A percentile compares a stretch with the other conserved stretches of the same genome.
phyloP scores from a whole-genome alignment of 2,797 vertebrate species.

The Petrocephalus sullivani region DNA sequence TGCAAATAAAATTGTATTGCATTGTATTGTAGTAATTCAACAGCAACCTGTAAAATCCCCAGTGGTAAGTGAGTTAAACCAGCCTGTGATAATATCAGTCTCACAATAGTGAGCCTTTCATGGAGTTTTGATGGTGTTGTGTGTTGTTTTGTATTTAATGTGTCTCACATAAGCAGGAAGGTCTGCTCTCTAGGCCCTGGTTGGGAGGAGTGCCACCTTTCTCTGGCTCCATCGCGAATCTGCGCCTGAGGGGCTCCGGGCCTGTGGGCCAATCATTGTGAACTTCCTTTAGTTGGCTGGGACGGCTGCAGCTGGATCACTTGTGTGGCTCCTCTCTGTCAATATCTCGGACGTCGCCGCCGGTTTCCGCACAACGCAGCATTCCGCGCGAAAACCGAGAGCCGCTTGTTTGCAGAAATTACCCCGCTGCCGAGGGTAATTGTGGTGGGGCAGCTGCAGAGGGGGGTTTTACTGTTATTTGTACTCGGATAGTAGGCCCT shows the following conservation, averaged over 20 bases:
- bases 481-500: background rate
- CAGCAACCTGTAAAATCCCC: background rate
- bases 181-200: background rate
- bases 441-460: conserved; percentile 29
- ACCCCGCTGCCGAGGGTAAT: conserved; percentile 23
- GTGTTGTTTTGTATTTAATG: background rate
- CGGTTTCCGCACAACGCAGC: background rate
- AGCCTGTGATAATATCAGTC: background rate
- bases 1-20: too few relatives aligned
- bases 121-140: background rate
- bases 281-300: background rate
- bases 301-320: conserved; percentile 6
- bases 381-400: conserved; percentile 14
- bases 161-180: background rate
- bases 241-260: background rate
- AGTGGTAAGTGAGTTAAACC: background rate
- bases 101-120: background rate
- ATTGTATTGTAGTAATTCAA: background rate
- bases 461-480: conserved; percentile 24
- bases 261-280: background rate
- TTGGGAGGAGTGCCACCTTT: background rate
- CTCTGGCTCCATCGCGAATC: background rate
- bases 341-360: background rate
- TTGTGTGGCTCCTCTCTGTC: conserved; percentile 20
- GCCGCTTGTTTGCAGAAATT: conserved; percentile 9